A percentile compares a stretch with the other conserved stretches of the same genome.
These are phyloP conservation scores for Monomorium pharaonis DNA, from an alignment of 1,140 invertebrate species.

Conservation along the genomic window DNA sequence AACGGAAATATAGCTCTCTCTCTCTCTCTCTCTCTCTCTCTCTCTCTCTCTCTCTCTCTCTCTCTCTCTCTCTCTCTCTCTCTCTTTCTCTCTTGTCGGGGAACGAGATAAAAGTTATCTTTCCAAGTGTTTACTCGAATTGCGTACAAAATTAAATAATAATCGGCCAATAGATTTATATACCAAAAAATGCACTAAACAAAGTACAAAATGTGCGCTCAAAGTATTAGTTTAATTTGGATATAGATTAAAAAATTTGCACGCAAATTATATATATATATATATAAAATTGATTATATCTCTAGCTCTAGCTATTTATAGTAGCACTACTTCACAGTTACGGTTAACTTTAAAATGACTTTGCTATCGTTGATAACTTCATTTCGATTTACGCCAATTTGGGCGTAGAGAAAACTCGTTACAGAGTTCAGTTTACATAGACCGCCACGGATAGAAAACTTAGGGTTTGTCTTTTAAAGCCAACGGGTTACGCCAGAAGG, in stretches of 20 bases:
- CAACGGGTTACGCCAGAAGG: not conserved
- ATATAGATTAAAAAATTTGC: not conserved
- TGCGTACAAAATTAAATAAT: not conserved
- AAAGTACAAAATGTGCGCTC: not conserved
- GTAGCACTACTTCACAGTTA: not conserved
- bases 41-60: no score
- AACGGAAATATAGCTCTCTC: not conserved
- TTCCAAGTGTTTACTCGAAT: not conserved
- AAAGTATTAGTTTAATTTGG: not conserved
- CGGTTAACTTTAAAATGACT: slow-evolving; percentile 27
- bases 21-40: no score
- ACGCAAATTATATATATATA: not conserved
- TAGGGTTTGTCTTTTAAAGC: slow-evolving; percentile 51
- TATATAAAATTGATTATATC: not conserved
- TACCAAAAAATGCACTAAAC: not conserved
- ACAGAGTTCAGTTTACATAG: slow-evolving; percentile 44
- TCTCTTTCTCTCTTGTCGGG: no score
- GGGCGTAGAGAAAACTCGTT: slow-evolving; percentile 41
- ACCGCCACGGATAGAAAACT: slow-evolving; percentile 27
- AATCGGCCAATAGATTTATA: not conserved
- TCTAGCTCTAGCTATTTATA: not conserved
- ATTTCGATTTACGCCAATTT: slow-evolving; percentile 57
- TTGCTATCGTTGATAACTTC: slow-evolving; percentile 49
- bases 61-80: no score
- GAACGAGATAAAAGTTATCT: not conserved